Percentiles rank a stretch among this genome's conserved stretches.
These are phyloP conservation scores for Drosophila fulvimacula DNA, from an alignment of 2,888 invertebrate species.

Conservation along the genomic window DNA sequence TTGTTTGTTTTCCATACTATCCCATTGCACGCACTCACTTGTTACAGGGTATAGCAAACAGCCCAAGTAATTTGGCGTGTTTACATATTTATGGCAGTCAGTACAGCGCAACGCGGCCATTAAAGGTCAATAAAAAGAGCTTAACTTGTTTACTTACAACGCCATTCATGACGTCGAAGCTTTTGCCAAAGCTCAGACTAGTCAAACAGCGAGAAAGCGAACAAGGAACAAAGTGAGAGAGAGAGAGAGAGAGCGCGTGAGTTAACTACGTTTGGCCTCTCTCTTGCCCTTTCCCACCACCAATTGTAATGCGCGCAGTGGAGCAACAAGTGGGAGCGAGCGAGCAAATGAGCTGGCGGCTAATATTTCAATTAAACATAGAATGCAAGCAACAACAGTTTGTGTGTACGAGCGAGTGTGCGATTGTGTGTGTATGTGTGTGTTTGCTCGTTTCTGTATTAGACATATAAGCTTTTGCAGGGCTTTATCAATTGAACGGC, in stretches of 20 bases:
- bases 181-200: conserved; percentile 28
- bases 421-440: neutral
- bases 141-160: conserved; percentile 27
- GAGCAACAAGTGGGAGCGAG: conserved; percentile 4
- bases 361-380: conserved; percentile 21
- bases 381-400: neutral
- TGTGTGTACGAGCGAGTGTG: neutral
- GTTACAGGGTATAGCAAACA: conserved; percentile 7
- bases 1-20: neutral
- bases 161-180: conserved; percentile 27
- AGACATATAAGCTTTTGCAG: conserved; percentile 41
- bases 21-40: neutral
- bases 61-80: neutral
- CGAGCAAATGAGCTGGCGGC: neutral
- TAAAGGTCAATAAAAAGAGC: conserved; percentile 18
- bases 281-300: neutral
- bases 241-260: neutral
- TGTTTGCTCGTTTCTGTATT: conserved; percentile 18
- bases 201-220: neutral
- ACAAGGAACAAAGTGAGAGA: neutral
- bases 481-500: conserved; percentile 69
- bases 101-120: neutral
- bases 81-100: conserved; percentile 2
- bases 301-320: neutral
- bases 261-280: neutral